Percentiles rank a stretch among this genome's conserved stretches.
These are phyloP conservation scores for Corythaixoides concolor DNA, from an alignment of 2,113 vertebrate species.

Conservation along the genomic window DNA sequence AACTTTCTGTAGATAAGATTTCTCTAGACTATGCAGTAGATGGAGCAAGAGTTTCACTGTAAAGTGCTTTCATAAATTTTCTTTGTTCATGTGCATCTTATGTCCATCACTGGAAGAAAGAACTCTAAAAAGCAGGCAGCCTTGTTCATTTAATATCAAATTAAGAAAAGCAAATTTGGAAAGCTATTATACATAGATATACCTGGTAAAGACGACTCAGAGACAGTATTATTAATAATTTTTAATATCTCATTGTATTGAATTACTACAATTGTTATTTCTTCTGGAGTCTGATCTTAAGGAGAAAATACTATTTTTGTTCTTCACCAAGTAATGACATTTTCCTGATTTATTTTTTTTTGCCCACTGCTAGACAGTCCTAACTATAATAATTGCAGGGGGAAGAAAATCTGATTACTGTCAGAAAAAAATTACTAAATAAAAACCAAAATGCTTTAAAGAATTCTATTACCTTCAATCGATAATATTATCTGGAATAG, in stretches of 20 bases:
- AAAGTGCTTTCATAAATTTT: neutral
- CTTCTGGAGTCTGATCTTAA: neutral
- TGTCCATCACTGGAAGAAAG: neutral
- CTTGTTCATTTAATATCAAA: neutral
- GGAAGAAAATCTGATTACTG: neutral
- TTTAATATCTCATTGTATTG: neutral
- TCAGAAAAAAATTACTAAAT: neutral
- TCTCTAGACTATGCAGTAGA: slow-evolving; percentile 42
- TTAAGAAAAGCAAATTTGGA: neutral
- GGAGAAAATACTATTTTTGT: neutral
- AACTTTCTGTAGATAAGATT: neutral
- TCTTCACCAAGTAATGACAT: neutral
- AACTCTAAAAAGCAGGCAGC: neutral
- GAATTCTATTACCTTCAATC: slow-evolving; percentile 37
- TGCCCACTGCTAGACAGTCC: neutral
- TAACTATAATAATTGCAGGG: neutral
- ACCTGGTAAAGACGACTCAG: neutral
- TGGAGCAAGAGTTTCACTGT: slow-evolving; percentile 49
- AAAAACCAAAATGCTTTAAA: neutral
- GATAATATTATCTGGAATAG: neutral
- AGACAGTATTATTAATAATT: neutral
- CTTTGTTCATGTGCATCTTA: slow-evolving; percentile 7
- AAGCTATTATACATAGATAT: neutral
- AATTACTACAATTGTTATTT: neutral
- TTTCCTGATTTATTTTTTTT: neutral